Evolutionary conservation across 2,888 invertebrate genomes (phyloP).

Genomic region (Parelbella ahira): DNA sequence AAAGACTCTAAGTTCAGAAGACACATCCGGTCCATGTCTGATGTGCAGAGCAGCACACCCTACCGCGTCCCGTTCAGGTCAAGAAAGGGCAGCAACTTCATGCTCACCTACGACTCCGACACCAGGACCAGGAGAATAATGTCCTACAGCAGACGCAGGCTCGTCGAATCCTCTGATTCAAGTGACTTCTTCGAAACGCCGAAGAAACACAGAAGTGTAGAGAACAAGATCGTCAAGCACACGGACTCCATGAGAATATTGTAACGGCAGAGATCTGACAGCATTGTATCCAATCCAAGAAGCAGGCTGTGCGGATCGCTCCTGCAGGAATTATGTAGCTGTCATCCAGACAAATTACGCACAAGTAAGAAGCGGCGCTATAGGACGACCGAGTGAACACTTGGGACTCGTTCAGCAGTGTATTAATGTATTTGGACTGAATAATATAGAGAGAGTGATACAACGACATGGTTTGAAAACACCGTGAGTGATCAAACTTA

Average conservation of each 20-base stretch:
- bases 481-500: slow-evolving; percentile 58
- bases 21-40: slow-evolving; percentile 74
- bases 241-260: slow-evolving; percentile 73
- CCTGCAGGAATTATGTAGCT: too few relatives aligned
- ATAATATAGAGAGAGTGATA: slow-evolving; percentile 7
- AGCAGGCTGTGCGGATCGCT: too few relatives aligned
- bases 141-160: slow-evolving; percentile 46
- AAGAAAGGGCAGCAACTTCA: slow-evolving; percentile 53
- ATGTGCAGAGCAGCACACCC: slow-evolving; percentile 71
- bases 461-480: slow-evolving; percentile 42
- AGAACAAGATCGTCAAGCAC: slow-evolving; percentile 65
- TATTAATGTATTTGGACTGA: too few relatives aligned
- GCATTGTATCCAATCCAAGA: too few relatives aligned
- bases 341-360: too few relatives aligned
- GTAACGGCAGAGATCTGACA: slow-evolving; percentile 45
- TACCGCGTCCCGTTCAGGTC: slow-evolving; percentile 60
- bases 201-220: slow-evolving; percentile 52
- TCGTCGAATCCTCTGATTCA: slow-evolving; percentile 65
- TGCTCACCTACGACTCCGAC: slow-evolving; percentile 68
- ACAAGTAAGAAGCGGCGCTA: too few relatives aligned
- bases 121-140: slow-evolving; percentile 56
- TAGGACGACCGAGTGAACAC: slow-evolving; percentile 1
- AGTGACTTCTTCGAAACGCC: slow-evolving; percentile 57
- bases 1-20: slow-evolving; percentile 63
- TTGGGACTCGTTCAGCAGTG: slow-evolving; percentile 8